Evolutionary conservation across 2,888 invertebrate genomes (phyloP), one percentile per base, ranked within the genome.

Genomic region (Cremastobaeus sp.): DNA sequence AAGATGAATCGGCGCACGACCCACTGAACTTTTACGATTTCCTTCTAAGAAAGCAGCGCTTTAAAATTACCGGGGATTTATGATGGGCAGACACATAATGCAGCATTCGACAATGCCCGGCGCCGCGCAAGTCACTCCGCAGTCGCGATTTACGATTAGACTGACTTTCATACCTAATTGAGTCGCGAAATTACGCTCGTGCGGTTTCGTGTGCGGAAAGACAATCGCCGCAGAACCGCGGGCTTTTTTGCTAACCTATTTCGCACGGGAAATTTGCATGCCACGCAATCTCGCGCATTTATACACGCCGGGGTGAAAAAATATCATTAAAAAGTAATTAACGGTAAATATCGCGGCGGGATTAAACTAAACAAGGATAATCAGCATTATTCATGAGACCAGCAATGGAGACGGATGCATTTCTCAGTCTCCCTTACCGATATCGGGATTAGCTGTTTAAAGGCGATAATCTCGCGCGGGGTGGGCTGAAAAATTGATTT

Each of bases 11-110:
- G 28, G 59, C 28, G 30, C 32, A 34, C 66, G 62, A 73, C 50
- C 66, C 50, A 41, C 55, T 68, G 55, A 73, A 60, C 60, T 68
- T 73, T 73, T 62, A 68, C 45, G 68, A 73, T 73, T 73, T 43
- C 62, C 57, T 18, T 57, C 55, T 62, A 50, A 62, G 55, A 62
- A 68, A 66, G 52, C 28, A 5, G 14, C 34, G 35, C 45, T 69
- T 48, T 47, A 57, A 68, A 50, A 64, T 52, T 34, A 54, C 65
- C 64, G 59, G 39, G 54, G 65, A 65, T 74, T 69, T 64, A 74
- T 48, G 59, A 50, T 32, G 41, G 25, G 14, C 50, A 21, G 39
- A 47, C 52, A 28, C n/a, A n/a, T 34, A 64, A 35, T 45, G 18
- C 25, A 25, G 41, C 34, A 15, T 50, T 55, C 48, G 70, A 60